A percentile compares a stretch with the other conserved stretches of the same genome.
These are phyloP conservation scores for Coregonus sp. DNA, from an alignment of 2,797 vertebrate genomes.

Conservation along the genomic window DNA sequence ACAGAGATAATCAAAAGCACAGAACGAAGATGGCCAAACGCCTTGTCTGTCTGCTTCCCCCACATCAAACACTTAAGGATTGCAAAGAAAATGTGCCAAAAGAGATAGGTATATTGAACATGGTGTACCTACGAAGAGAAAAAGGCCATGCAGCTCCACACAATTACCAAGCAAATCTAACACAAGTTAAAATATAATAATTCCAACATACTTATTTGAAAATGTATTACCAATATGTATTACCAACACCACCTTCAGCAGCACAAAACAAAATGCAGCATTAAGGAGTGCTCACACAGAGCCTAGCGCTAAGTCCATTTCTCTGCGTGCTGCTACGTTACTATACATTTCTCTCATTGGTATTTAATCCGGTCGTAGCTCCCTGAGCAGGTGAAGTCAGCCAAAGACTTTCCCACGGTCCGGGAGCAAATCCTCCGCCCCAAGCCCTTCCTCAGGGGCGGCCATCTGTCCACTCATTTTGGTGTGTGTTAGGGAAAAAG, in stretches of 20 bases:
- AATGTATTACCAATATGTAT: background rate
- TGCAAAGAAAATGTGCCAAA: slow-evolving; percentile 49
- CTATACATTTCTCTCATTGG: slow-evolving; percentile 65
- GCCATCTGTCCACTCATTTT: slow-evolving; percentile 82
- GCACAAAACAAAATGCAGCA: background rate
- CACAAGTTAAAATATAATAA: background rate
- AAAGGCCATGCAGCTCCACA: background rate
- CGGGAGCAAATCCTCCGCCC: slow-evolving; percentile 75
- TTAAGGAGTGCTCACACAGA: background rate
- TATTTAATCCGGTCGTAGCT: slow-evolving; percentile 75
- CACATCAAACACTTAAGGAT: slow-evolving; percentile 63
- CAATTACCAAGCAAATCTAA: slow-evolving; percentile 9
- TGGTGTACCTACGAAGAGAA: slow-evolving; percentile 8
- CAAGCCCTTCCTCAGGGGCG: slow-evolving; percentile 74
- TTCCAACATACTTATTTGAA: background rate
- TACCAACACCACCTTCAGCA: background rate
- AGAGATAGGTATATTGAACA: slow-evolving; percentile 56
- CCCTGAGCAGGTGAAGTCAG: slow-evolving; percentile 81
- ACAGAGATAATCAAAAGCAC: slow-evolving; percentile 62
- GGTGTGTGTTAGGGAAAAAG: slow-evolving; percentile 74
- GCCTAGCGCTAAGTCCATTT: background rate
- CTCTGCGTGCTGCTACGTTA: slow-evolving; percentile 17
- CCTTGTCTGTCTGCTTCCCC: slow-evolving; percentile 56
- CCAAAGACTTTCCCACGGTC: slow-evolving; percentile 84
- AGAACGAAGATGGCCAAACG: slow-evolving; percentile 57